Percentiles rank a stretch among this genome's conserved stretches.
Conservation (phyloP, 2,888 invertebrate species). For the Dicranocentrus wangi region DNA sequence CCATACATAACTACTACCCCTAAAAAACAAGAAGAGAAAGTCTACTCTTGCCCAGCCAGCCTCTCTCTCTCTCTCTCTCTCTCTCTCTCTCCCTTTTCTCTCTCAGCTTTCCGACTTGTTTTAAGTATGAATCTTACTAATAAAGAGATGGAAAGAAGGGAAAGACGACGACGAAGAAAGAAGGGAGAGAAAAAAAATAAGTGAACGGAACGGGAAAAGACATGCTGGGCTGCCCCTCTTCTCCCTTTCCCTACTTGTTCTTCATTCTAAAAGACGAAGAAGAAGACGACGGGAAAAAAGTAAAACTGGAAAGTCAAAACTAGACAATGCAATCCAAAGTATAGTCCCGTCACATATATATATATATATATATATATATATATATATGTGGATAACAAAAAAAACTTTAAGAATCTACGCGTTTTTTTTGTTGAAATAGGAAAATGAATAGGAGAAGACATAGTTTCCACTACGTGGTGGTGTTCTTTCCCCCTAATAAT, state of each 20-base stretch:
- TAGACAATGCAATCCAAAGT: too few relatives aligned
- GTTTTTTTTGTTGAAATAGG: constrained; percentile 10
- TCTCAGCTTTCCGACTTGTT: constrained; percentile 36
- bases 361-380: too few relatives aligned
- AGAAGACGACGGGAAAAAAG: background rate
- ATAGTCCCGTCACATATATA: too few relatives aligned
- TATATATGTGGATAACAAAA: too few relatives aligned
- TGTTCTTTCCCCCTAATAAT: too few relatives aligned
- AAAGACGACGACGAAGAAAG: background rate
- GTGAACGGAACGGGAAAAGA: background rate
- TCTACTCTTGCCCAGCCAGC: too few relatives aligned
- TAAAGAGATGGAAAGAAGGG: constrained; percentile 24
- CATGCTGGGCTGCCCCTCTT: background rate
- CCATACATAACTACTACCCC: constrained; percentile 28
- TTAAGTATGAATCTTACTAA: constrained; percentile 43
- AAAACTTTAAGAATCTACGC: too few relatives aligned
- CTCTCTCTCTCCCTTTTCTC: constrained; percentile 7
- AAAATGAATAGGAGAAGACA: background rate
- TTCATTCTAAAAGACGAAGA: background rate
- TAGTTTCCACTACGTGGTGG: too few relatives aligned
- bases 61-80: background rate
- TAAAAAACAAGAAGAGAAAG: too few relatives aligned
- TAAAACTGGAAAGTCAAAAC: background rate
- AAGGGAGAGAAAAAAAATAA: constrained; percentile 6
- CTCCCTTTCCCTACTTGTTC: background rate